Conservation (phyloP, 2,888 invertebrate species). For the Diogma glabrata region DNA sequence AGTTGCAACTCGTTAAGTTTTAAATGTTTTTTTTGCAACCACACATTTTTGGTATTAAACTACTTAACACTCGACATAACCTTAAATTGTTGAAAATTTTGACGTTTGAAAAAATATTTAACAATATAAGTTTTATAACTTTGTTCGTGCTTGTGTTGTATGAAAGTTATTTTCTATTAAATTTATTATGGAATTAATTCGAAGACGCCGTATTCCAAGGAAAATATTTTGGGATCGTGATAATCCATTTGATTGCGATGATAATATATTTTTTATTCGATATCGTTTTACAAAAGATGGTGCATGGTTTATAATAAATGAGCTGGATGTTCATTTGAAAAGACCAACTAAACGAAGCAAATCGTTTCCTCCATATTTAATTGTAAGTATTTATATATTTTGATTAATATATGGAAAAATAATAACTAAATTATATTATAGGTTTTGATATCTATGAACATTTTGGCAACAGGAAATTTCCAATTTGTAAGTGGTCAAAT, state of each 20-base stretch:
- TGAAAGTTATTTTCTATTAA: too few species aligned
- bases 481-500: neutral
- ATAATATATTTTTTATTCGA: neutral
- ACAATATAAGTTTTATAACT: too few species aligned
- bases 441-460: neutral
- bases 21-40: too few species aligned
- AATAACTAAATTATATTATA: neutral
- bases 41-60: too few species aligned
- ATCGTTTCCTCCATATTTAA: neutral
- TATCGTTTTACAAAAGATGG: neutral
- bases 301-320: neutral
- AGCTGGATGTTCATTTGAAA: neutral
- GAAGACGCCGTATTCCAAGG: neutral
- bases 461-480: neutral
- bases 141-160: too few species aligned
- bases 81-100: too few species aligned
- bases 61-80: too few species aligned
- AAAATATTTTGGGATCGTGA: neutral
- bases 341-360: neutral
- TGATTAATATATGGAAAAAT: neutral
- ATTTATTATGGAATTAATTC: too few species aligned
- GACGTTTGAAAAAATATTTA: too few species aligned
- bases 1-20: too few species aligned
- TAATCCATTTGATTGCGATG: slow-evolving; percentile 5
- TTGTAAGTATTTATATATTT: neutral